Base-by-base conservation (phyloP, 2,888 invertebrate genomes). In the Minunthozetes semirufus region DNA sequence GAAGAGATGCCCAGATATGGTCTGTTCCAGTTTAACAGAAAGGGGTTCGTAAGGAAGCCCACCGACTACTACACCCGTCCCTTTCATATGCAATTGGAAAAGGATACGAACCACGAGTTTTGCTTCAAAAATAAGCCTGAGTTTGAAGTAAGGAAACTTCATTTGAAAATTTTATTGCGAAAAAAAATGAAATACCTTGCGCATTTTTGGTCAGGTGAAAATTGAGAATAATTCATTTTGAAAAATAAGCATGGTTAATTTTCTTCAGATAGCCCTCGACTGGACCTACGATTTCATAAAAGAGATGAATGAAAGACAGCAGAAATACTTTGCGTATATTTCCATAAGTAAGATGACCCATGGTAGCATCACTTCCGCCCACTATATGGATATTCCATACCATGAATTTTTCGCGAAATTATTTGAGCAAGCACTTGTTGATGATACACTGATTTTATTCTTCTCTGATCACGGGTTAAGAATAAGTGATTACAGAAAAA, bases 391-490 rank as follows among this genome's bases (percentile, higher is more conserved):
- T 75, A 79, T 79, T 1, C 80, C 81, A 13, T 81, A 82, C 50
- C 48, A 79, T 78, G 80, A 83, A 0, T 87, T 90, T 80, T 83
- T 94, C 73, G 82, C 83, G 76, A 82, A 84, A 75, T 81, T 90
- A 72, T 83, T 87, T 50, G 79, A 82, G 0, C 81, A 84, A 1
- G 85, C 86, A 0, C 83, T 87, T 73, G 83, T 92, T 72, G 87
- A 90, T 72, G 86, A 88, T 33, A 91, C 92, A 0, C 85, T 88
- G 80, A 75, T 93, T 72, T 82, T 92, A 15, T 81, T 87, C 63
- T 85, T 94, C 85, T 94, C 94, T 82, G 95, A 95, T 81, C 95
- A 95, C 81, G 95, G 95, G 0, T 88, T 93, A 76, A 85, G 94
- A 76, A 94, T 91, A 89, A 94, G 94, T 1, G 86, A 86, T 9